Conservation (phyloP, 2,113 vertebrate species). For the Antennarius striatus region DNA sequence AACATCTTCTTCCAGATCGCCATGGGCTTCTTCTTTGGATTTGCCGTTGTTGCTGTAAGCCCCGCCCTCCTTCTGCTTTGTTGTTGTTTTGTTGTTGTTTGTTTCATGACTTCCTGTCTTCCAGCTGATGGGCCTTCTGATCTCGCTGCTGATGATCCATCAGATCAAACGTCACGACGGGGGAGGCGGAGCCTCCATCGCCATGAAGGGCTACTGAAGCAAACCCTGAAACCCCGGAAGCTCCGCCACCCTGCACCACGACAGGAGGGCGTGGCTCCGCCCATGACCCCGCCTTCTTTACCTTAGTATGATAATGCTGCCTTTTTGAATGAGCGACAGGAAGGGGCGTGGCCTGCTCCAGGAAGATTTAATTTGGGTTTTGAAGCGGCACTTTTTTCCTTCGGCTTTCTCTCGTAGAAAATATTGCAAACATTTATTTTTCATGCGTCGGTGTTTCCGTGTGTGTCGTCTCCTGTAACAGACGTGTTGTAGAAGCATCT, state of each 20-base stretch:
- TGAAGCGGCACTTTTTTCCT: not conserved
- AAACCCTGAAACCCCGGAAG: not conserved
- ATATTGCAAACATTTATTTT: slow-evolving; percentile 28
- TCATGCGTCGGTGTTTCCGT: not conserved
- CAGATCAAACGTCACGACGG: slow-evolving; percentile 41
- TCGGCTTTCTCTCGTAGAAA: not conserved
- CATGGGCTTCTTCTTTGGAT: slow-evolving; percentile 55
- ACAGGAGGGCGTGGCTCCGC: not conserved
- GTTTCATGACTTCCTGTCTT: not conserved
- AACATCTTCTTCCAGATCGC: fast-evolving
- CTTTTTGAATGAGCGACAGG: not conserved
- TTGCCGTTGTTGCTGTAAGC: slow-evolving; percentile 59
- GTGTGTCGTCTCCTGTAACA: not conserved
- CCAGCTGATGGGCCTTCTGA: slow-evolving; percentile 52
- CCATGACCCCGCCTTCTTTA: not conserved
- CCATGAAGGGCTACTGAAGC: slow-evolving; percentile 60
- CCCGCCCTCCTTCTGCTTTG: not conserved
- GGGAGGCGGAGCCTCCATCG: not conserved
- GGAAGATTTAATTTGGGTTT: not conserved
- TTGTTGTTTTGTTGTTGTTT: not conserved
- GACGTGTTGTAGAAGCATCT: not conserved
- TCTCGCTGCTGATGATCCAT: slow-evolving; percentile 54
- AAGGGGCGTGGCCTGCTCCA: not conserved
- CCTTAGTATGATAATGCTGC: not conserved
- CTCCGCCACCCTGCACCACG: slow-evolving; percentile 18